Conservation (phyloP, 2,888 invertebrate genomes). For the Macaria notata region DNA sequence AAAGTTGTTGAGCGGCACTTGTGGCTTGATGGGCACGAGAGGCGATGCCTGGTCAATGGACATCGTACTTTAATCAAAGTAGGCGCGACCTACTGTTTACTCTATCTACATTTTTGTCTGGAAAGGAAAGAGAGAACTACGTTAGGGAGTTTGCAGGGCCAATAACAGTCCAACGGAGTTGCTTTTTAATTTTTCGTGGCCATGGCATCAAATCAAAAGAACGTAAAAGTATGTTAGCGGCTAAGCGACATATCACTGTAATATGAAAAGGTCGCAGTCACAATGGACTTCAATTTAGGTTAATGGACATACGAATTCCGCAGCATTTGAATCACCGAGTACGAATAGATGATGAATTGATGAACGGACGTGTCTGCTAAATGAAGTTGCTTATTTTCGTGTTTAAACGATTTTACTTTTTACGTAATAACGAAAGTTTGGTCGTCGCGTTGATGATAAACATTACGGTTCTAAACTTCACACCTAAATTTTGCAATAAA, state of each 20-base stretch:
- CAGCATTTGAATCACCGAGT: constrained; percentile 36
- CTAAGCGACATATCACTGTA: constrained; percentile 50
- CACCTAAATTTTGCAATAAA: constrained; percentile 2
- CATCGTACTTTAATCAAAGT: constrained; percentile 70
- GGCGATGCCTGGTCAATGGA: constrained; percentile 80
- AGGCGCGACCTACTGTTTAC: constrained; percentile 56
- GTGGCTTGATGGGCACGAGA: constrained; percentile 78
- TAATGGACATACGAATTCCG: constrained; percentile 59
- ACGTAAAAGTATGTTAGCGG: constrained; percentile 45
- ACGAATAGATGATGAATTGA: constrained; percentile 24
- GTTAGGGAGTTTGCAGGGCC: constrained; percentile 43
- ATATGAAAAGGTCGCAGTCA: constrained; percentile 55
- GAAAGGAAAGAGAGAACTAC: constrained; percentile 63
- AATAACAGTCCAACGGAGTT: constrained; percentile 58
- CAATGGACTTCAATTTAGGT: constrained; percentile 66
- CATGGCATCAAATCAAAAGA: constrained; percentile 45
- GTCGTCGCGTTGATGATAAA: background rate
- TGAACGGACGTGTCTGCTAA: constrained; percentile 1
- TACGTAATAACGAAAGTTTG: constrained; percentile 9
- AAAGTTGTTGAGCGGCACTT: constrained; percentile 75
- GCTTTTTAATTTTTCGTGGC: constrained; percentile 43
- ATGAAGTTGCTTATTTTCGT: constrained; percentile 5
- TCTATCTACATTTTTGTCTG: constrained; percentile 80
- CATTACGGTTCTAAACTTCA: constrained; percentile 1
- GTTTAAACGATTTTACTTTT: background rate